Evolutionary conservation across 2,113 vertebrate genomes (phyloP).

Genomic region (Chlorodrepanis virens): DNA sequence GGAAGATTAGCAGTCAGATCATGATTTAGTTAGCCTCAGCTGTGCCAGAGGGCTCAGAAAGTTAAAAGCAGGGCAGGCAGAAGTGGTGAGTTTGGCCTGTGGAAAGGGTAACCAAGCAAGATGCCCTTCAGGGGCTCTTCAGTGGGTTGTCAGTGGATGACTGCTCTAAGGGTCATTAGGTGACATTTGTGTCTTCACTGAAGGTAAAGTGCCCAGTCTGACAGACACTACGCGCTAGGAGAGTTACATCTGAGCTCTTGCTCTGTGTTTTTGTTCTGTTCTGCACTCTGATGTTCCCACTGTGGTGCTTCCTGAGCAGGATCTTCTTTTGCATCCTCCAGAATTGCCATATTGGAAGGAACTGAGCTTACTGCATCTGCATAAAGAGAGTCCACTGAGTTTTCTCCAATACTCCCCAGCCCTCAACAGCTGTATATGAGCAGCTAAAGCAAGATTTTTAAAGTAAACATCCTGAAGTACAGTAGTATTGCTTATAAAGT

Average conservation of each 20-base stretch:
- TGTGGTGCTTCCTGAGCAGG: background rate
- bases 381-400: background rate
- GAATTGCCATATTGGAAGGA: accelerated
- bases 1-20: background rate
- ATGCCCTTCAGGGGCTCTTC: background rate
- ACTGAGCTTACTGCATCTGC: background rate
- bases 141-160: background rate
- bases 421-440: background rate
- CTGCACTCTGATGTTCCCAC: background rate
- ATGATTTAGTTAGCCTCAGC: background rate
- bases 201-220: background rate
- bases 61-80: background rate
- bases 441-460: background rate
- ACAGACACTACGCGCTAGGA: background rate
- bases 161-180: background rate
- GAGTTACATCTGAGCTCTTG: background rate
- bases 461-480: background rate
- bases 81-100: background rate
- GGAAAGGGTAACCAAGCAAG: background rate
- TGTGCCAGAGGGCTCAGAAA: background rate
- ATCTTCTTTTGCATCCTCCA: background rate
- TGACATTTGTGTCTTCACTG: accelerated
- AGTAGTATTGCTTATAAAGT: background rate
- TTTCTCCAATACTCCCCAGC: background rate
- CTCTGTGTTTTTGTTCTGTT: background rate